Base-by-base conservation (phyloP, 2,113 vertebrate genomes). In the Rhinoderma darwinii region DNA sequence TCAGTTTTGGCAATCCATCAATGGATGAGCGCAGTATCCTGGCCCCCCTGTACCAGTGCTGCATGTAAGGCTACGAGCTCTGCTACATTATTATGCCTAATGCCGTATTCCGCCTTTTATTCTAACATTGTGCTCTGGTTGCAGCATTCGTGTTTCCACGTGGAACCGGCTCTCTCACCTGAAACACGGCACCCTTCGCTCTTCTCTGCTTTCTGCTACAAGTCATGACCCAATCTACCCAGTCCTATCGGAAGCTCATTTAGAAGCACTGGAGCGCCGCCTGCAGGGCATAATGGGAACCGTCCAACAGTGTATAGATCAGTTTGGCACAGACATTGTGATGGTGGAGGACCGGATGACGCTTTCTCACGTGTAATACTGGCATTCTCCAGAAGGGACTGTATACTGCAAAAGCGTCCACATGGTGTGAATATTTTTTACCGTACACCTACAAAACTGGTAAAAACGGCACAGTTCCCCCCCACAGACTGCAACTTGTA, bases 301-400 rank as follows among this genome's bases (percentile, higher is more conserved):
- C 0, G 94, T 99, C 89, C 96, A 97, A 91, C 98, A 99, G 92
- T 99, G 98, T 90, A 95, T 97, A 35, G 98, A 99, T 91, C 93
- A 96, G 72, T 97, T 97, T 90, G 97, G 97, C 14, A 89, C 93
- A 14, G 98, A 99, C 30, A 91, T 93, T 74, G 96, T 98, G 43
- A 94, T 99, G 84, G 97, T 99, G 89, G 98, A 99, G 91, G 98
- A 99, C 92, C 96, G 98, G 91, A 97, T 99, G 96, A 98, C 97
- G 63, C 95, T 99, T 84, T 97, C 97, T 50, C 98, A 99, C 89
- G 94, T 95, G 91, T 95, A 92, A 94, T 81, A 74, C 50, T 88
- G 90, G 66, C 63, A 27, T 37, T 73, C 25, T 18, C 47, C 32
- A 63, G 3, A 50, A 73, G 51, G 76, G 72, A 87, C 78, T 39